Base-by-base conservation (phyloP, 1,140 invertebrate species). In the Eurosta solidaginis region DNA sequence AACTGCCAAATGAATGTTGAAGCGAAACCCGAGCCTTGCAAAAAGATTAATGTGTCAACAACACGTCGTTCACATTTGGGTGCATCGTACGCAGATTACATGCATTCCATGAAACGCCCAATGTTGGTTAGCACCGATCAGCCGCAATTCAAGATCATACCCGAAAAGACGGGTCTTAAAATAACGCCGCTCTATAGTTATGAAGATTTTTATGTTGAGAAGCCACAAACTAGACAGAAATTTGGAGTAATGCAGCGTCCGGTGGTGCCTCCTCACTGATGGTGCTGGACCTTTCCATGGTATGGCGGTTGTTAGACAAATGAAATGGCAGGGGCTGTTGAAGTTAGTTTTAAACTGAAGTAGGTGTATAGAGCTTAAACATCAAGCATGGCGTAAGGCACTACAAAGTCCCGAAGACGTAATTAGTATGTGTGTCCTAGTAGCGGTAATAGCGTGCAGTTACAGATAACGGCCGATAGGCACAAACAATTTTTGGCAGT, bases 81-180 rank as follows among this genome's bases (percentile, higher is more conserved):
- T 5, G 82, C 82, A 17, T 81, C 82, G 14, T 78, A 83, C 44
- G 74, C 77, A 74, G 79, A 89, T 81, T 82, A 89, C 85, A 83
- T 90, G 77, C 84, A 89, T 75, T 90, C 89, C 27, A 89, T 89
- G 77, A 90, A 89, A 81, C 87, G 89, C 0, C 89, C 89, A 0
- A 79, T 90, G 73, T 82, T 88, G 78, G 81, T 90, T n/a, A 88
- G 81, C 73, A 82, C 83, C 68, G 86, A 87, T 75, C 83, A 88
- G 79, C 86, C 89, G 22, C 89, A 89, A 80, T 89, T 90, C 49
- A 88, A 90, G 81, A 89, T 90, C 17, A 86, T 90, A 33, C 89
- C 89, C 14, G 88, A 89, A 79, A 89, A 88, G 82, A 89, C 88
- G 33, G 89, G 89, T 9, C 83, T 90, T 3, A 89, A 88, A 81